A percentile compares a stretch with the other conserved stretches of the same genome.
These are phyloP conservation scores for Bergia sp. DNA, from an alignment of 92 coral and sea anemone species.

Conservation along the genomic window DNA sequence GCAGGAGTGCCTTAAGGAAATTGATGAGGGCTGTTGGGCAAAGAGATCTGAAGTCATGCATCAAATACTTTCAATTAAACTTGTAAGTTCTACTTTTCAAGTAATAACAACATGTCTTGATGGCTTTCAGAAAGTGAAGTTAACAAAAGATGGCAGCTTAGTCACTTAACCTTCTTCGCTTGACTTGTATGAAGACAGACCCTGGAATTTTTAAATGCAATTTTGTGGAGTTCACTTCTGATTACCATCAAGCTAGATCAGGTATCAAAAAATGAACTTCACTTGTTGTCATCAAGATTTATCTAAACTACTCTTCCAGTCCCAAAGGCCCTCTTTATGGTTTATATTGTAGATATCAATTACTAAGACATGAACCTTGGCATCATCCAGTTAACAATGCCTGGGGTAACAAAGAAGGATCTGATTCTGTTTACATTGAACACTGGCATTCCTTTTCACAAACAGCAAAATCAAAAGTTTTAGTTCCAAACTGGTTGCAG, in stretches of 20 bases:
- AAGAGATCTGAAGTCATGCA: slow-evolving; percentile 69
- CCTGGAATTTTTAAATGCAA: slow-evolving; percentile 51
- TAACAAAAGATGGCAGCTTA: slow-evolving; percentile 26
- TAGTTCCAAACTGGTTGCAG: slow-evolving; percentile 50
- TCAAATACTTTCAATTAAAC: slow-evolving; percentile 58
- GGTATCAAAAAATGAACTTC: slow-evolving; percentile 32
- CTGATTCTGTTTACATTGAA: slow-evolving; percentile 51
- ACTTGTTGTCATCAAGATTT: slow-evolving; percentile 52
- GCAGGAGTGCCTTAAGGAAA: slow-evolving; percentile 16
- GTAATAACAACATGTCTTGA: slow-evolving; percentile 61
- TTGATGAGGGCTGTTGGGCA: slow-evolving; percentile 71
- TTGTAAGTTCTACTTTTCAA: slow-evolving; percentile 61
- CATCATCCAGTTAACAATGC: slow-evolving; percentile 47
- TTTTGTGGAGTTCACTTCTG: slow-evolving; percentile 57
- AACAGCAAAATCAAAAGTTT: slow-evolving; percentile 36
- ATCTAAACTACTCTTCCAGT: slow-evolving; percentile 51
- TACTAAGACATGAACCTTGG: slow-evolving; percentile 50
- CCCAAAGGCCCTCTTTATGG: slow-evolving; percentile 50
- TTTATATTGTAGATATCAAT: slow-evolving; percentile 58
- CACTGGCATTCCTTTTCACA: slow-evolving; percentile 43
- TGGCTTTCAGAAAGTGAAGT: slow-evolving; percentile 58
- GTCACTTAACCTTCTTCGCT: slow-evolving; percentile 60
- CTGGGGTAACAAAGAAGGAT: slow-evolving; percentile 42
- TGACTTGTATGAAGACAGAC: slow-evolving; percentile 59
- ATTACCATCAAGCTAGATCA: slow-evolving; percentile 42